Conservation (phyloP, 2,113 vertebrate genomes). For the Manacus vitellinus region DNA sequence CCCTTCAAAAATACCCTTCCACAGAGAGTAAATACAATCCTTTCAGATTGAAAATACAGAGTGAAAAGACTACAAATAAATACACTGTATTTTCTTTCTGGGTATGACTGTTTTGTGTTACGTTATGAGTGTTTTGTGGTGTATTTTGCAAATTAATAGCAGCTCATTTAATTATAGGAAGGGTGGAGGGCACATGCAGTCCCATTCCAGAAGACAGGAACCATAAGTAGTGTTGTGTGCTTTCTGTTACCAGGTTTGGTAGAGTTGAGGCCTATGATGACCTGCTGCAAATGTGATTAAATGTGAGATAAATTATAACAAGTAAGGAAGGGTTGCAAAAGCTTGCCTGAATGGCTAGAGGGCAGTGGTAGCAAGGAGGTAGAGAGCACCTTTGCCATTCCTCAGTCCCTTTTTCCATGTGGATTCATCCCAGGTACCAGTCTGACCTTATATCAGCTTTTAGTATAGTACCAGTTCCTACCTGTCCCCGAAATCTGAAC, state of each 20-base stretch:
- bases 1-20: background rate
- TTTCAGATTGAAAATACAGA: background rate
- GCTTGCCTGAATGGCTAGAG: background rate
- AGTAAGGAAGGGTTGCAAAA: background rate
- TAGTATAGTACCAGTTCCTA: background rate
- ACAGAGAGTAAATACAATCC: background rate
- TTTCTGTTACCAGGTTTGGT: background rate
- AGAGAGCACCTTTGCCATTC: background rate
- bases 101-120: background rate
- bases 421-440: background rate
- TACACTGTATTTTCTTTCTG: background rate
- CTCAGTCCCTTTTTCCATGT: background rate
- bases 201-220: background rate
- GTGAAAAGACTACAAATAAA: background rate
- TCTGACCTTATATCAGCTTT: background rate
- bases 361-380: background rate
- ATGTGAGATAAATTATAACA: background rate
- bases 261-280: background rate
- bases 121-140: background rate
- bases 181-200: background rate
- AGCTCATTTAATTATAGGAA: background rate
- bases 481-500: background rate
- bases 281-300: background rate
- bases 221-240: rapidly evolving
- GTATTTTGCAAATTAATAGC: background rate